These are phyloP conservation scores for Agrochola macilenta DNA, from an alignment of 2,888 invertebrate genomes.

Conservation along the genomic window DNA sequence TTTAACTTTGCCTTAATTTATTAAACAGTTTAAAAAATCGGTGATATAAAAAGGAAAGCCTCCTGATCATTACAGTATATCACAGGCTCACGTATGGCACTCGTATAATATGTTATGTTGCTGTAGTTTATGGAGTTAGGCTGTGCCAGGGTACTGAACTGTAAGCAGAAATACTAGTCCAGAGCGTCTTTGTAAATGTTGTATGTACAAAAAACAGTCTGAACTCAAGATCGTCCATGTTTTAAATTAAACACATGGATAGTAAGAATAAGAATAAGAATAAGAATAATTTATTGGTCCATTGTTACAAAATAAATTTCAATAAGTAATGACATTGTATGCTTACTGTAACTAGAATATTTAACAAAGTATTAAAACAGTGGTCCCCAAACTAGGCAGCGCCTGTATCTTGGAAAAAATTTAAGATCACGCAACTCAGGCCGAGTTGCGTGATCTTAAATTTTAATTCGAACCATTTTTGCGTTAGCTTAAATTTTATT, in stretches of 20 bases:
- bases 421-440: no score
- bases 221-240: background rate
- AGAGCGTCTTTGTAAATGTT: background rate
- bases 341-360: no score
- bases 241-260: background rate
- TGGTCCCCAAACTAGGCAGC: no score
- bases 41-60: background rate
- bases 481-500: no score
- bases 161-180: conserved; percentile 14
- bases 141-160: background rate
- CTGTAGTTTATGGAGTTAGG: background rate
- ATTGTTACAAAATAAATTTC: no score
- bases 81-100: background rate
- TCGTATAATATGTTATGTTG: conserved; percentile 6
- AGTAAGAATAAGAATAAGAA: no score
- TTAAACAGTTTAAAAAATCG: background rate
- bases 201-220: background rate
- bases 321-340: no score
- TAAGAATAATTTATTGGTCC: no score
- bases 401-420: no score
- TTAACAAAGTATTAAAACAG: no score
- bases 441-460: no score
- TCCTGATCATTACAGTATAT: conserved; percentile 10
- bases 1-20: conserved; percentile 1
- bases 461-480: no score